Evolutionary conservation across 2,113 vertebrate genomes (phyloP).

Genomic region (Emydocephalus ijimae): DNA sequence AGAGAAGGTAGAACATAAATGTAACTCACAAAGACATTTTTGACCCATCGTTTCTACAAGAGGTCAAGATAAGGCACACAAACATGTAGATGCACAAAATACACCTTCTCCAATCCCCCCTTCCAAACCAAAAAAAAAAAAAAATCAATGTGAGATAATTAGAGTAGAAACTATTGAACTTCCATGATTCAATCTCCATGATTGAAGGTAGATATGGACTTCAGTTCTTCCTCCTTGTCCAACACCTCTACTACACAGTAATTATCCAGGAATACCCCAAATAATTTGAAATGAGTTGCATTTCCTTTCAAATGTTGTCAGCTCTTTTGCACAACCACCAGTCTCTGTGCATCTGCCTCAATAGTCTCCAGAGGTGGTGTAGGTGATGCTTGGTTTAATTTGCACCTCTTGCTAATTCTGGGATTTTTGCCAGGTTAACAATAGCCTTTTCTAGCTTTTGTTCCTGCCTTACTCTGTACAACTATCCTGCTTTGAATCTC

Average conservation of each 20-base stretch:
- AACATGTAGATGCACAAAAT: background rate
- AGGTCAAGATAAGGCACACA: background rate
- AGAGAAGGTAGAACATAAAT: background rate
- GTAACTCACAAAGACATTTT: background rate
- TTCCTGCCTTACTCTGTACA: background rate
- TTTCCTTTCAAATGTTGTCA: background rate
- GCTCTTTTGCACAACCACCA: background rate
- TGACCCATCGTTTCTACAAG: background rate
- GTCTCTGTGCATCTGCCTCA: background rate
- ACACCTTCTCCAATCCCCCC: background rate
- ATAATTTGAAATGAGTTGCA: background rate
- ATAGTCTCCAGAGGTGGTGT: background rate
- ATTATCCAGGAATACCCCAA: background rate
- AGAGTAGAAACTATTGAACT: background rate
- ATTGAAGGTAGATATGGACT: background rate
- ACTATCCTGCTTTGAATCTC: background rate
- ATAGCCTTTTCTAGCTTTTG: background rate
- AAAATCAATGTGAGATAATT: background rate
- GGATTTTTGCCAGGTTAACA: background rate
- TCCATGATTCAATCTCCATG: background rate
- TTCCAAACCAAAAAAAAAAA: background rate
- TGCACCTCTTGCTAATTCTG: background rate
- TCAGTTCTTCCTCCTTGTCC: background rate
- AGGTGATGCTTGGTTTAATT: background rate
- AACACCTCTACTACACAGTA: background rate